A percentile compares a stretch with the other conserved stretches of the same genome.
Evolutionary conservation across 2,888 invertebrate species (phyloP).

Genomic region (Cephus nigrinus): DNA sequence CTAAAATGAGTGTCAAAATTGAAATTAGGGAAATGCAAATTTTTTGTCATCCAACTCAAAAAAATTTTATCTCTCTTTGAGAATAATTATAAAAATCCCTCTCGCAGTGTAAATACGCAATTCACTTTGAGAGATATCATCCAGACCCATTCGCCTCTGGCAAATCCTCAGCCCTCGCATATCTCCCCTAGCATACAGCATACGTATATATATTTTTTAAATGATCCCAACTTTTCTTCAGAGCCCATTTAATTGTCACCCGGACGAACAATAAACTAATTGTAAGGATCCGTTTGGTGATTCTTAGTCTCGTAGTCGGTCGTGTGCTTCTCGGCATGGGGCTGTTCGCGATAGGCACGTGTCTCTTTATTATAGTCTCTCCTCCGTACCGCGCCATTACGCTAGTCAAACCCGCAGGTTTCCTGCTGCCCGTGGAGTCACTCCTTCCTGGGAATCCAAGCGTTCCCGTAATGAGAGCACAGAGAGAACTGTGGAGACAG

Average conservation of each 20-base stretch:
- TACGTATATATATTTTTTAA: not conserved
- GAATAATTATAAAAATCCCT: not conserved
- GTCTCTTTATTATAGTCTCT: slow-evolving; percentile 51
- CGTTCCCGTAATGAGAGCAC: not conserved
- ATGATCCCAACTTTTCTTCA: not conserved
- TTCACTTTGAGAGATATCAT: not conserved
- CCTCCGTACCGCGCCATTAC: not conserved
- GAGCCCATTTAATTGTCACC: slow-evolving; percentile 34
- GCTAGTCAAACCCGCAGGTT: slow-evolving; percentile 5
- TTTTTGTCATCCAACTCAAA: not conserved
- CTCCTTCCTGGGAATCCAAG: not conserved
- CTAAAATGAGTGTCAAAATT: not conserved
- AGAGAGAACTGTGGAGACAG: not conserved
- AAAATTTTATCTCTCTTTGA: not conserved
- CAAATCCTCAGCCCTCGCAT: not conserved
- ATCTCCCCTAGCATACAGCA: not conserved
- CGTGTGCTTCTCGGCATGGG: slow-evolving; percentile 58
- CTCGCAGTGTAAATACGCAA: not conserved
- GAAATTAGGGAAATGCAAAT: not conserved
- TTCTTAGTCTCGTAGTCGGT: slow-evolving; percentile 22
- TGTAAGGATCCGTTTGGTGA: slow-evolving; percentile 31
- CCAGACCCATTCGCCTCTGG: not conserved
- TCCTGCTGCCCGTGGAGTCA: not conserved
- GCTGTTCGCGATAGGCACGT: slow-evolving; percentile 51
- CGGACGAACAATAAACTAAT: slow-evolving; percentile 52